Evolutionary conservation across 2,797 vertebrate genomes (phyloP).

Genomic region (Chaunax sp.): DNA sequence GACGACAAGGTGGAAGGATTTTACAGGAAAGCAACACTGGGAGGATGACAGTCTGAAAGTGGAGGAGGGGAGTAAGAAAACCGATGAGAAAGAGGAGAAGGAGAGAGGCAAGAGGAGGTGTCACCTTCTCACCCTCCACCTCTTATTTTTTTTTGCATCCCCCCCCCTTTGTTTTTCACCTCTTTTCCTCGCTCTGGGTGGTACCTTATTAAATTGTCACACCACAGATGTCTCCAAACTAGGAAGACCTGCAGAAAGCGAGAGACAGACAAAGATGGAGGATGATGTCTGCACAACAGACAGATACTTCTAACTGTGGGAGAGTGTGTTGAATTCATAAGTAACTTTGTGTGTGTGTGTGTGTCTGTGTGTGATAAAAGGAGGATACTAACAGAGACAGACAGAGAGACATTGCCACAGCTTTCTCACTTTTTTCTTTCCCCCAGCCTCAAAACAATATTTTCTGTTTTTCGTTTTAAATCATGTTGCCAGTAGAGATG

Average conservation of each 20-base stretch:
- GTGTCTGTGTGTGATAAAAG: slow-evolving; percentile 26
- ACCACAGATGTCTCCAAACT: slow-evolving; percentile 54
- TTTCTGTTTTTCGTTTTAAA: slow-evolving; percentile 16
- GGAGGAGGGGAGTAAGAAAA: not conserved
- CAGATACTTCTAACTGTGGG: slow-evolving; percentile 45
- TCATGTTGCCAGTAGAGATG: slow-evolving; percentile 28
- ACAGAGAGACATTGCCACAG: slow-evolving; percentile 11
- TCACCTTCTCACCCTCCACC: slow-evolving; percentile 7
- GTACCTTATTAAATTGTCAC: slow-evolving; percentile 71
- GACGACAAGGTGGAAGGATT: not conserved
- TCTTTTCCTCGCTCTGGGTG: slow-evolving; percentile 40
- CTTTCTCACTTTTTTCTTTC: not conserved
- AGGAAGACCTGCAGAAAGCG: slow-evolving; percentile 29
- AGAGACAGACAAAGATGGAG: slow-evolving; percentile 27
- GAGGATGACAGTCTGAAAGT: not conserved
- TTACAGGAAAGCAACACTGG: slow-evolving; percentile 19
- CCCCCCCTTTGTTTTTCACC: slow-evolving; percentile 29
- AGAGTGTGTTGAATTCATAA: slow-evolving; percentile 48
- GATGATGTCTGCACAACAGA: slow-evolving; percentile 12
- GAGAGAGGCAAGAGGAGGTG: not conserved
- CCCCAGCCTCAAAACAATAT: slow-evolving; percentile 6
- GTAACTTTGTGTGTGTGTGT: slow-evolving; percentile 22
- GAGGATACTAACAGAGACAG: slow-evolving; percentile 33
- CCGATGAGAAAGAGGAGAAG: slow-evolving; percentile 11
- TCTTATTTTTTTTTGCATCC: slow-evolving; percentile 12